Evolutionary conservation across 2,113 vertebrate species (phyloP), one percentile per base, ranked within the genome.

Genomic region (Petrocephalus zakoni): DNA sequence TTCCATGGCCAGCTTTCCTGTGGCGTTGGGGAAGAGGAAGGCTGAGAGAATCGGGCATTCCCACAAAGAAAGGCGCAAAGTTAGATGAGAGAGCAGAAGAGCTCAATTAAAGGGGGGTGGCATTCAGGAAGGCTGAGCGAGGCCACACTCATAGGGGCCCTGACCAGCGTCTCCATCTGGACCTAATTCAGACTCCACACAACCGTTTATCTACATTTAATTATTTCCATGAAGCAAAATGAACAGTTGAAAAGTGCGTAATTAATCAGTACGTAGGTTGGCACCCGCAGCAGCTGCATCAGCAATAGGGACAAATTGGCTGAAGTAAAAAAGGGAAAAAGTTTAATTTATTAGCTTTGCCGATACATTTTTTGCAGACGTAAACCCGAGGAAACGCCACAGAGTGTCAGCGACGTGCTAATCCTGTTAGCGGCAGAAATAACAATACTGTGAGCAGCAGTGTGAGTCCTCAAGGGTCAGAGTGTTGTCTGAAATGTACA

Each of bases 1-100:
- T 72, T 91, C 82, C 19, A 46, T 49, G 49, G 22, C 42, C 42
- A 83, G 81, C 81, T n/a, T 37, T 92, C 90, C 25, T 2, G 91
- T 91, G 90, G 89, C 91, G 93, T 87, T 91, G 91, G 91, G 90
- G 78, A 93, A 94, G 61, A 82, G 83, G 21, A 72, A 91, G 82
- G 68, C 37, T 68, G 22, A 68, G 86, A 25, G 84, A n/a, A 34
- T 19, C 0, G 34, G 19, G 1, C 19, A 22, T 55, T 53, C 46
- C 84, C 17, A n/a, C 51, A 85, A 55, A 11, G 37, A 34, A 21
- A 37, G 53, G 52, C 6, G 3, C 29, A 72, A 25, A 5, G 58
- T 75, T 68, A 68, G 10, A 46, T 51, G 46, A 47, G 21, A 46
- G n/a, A 19, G 46, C 42, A 10, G 25, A 11, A 42, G 58, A 42